Evolutionary conservation across 1,140 invertebrate species (phyloP), one percentile per base, ranked within the genome.

Genomic region (Lamellibrachia luymesi): DNA sequence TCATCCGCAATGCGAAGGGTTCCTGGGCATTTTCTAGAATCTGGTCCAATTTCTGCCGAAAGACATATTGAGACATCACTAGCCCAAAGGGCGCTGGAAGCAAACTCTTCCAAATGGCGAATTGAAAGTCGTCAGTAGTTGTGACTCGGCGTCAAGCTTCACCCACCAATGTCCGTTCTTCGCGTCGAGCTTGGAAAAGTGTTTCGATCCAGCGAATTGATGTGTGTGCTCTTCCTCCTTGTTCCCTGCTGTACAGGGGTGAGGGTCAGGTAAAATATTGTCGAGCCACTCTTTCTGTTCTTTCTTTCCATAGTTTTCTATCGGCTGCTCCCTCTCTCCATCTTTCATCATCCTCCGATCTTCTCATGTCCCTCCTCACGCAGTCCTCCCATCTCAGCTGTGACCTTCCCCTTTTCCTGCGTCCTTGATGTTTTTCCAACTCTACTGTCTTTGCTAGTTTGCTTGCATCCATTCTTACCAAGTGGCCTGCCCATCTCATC

Each of bases 1-100:
- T 93, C 93, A 93, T 96, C 96, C 93, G 96, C 95, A 38, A 96
- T 94, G 93, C 95, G 95, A 8, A 95, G 94, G 51, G 96, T 94
- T 92, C 96, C 95, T 52, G 94, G 90, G 22, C 96, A 93, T 64
- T 94, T 94, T 90, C 94, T 93, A 96, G 94, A 92, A 95, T 95
- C 93, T 95, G 92, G 25, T 90, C 80, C 91, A 95, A 95, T 50
- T 92, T 56, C 92, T 94, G 94, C 92, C 96, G 95, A 94, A 96
- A 97, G 1, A 95, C 94, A 93, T 96, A 95, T 22, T 91, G 90
- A 80, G 51, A 92, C 17, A 94, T 93, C 17, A 52, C 89, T 10
- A 93, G 38, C 7, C 94, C 94, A 92, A 94, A 95, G 51, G 94
- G 50, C 94, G 56, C n/a, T 51, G 51, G 92, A 93, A 94, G 80